Percentiles rank a stretch among this genome's conserved stretches.
These are phyloP conservation scores for Drosophila arawakana DNA, from an alignment of 1,140 invertebrate species.

Conservation along the genomic window DNA sequence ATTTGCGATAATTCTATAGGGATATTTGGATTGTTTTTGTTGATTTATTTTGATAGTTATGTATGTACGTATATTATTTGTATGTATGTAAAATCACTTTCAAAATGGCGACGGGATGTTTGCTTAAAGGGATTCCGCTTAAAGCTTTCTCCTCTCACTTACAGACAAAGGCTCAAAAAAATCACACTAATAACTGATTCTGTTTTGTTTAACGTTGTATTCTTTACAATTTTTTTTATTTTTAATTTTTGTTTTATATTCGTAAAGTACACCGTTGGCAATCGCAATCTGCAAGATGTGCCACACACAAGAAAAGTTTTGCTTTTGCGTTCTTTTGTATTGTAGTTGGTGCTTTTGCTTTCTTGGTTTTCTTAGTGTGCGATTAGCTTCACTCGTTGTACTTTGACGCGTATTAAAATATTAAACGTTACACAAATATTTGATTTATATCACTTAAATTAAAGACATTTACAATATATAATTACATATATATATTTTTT, in stretches of 20 bases:
- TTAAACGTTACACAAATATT: conserved; percentile 79
- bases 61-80: conserved; percentile 55
- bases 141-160: conserved; percentile 79
- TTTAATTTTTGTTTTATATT: conserved; percentile 42
- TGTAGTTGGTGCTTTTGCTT: conserved; percentile 45
- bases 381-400: conserved; percentile 80
- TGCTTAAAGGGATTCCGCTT: conserved; percentile 78
- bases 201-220: conserved; percentile 69
- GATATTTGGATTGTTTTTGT: conserved; percentile 57
- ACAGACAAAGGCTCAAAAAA: conserved; percentile 81
- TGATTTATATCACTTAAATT: conserved; percentile 81
- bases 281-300: conserved; percentile 26
- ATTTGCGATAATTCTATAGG: conserved; percentile 53
- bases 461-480: conserved; percentile 79
- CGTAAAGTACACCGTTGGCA: conserved; percentile 63
- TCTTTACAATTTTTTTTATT: conserved; percentile 40
- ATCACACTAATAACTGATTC: conserved; percentile 78
- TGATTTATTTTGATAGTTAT: conserved; percentile 57
- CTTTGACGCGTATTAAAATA: conserved; percentile 80
- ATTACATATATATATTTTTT: conserved; percentile 81
- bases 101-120: conserved; percentile 81
- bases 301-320: conserved; percentile 54
- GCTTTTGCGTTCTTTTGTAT: conserved; percentile 44
- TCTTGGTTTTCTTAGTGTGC: conserved; percentile 57
- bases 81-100: conserved; percentile 78